Conservation (phyloP, 2,797 vertebrate species). For the Pseudochaenichthys georgianus region DNA sequence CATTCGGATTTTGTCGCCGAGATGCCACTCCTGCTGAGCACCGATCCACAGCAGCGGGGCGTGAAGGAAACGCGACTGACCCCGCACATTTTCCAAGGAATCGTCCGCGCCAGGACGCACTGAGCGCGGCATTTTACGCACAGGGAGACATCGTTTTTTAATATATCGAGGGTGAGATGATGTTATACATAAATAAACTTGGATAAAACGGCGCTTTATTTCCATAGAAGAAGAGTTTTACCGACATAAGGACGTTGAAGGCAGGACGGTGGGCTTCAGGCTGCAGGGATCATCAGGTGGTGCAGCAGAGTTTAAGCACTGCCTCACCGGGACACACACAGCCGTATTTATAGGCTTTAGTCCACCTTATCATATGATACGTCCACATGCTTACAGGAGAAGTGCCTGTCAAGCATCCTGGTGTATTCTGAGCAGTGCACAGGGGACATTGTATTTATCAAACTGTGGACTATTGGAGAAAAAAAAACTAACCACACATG, state of each 20-base stretch:
- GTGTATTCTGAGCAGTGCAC: not conserved
- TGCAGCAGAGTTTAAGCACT: slow-evolving; percentile 16
- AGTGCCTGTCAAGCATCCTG: slow-evolving; percentile 1
- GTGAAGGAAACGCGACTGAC: slow-evolving; percentile 53
- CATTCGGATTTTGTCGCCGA: slow-evolving; percentile 64
- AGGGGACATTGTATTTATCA: not conserved
- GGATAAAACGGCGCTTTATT: not conserved
- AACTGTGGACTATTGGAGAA: not conserved
- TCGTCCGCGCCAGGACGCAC: slow-evolving; percentile 68
- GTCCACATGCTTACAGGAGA: slow-evolving; percentile 21
- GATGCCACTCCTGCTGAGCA: slow-evolving; percentile 73
- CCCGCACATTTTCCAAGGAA: slow-evolving; percentile 46
- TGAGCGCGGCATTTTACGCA: slow-evolving; percentile 77
- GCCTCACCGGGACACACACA: slow-evolving; percentile 18
- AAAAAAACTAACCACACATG: too few relatives aligned
- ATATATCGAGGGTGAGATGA: slow-evolving; percentile 22
- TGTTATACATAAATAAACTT: slow-evolving; percentile 15
- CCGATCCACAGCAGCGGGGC: slow-evolving; percentile 61
- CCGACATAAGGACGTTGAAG: not conserved
- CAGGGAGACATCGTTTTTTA: slow-evolving; percentile 54
- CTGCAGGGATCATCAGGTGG: slow-evolving; percentile 50
- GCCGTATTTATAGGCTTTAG: slow-evolving; percentile 61
- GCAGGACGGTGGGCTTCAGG: not conserved
- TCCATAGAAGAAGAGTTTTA: not conserved
- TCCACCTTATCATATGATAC: slow-evolving; percentile 58